Evolutionary conservation across 2,797 vertebrate genomes (phyloP), one percentile per base, ranked within the genome.

Genomic region (Tragopan temminckii): DNA sequence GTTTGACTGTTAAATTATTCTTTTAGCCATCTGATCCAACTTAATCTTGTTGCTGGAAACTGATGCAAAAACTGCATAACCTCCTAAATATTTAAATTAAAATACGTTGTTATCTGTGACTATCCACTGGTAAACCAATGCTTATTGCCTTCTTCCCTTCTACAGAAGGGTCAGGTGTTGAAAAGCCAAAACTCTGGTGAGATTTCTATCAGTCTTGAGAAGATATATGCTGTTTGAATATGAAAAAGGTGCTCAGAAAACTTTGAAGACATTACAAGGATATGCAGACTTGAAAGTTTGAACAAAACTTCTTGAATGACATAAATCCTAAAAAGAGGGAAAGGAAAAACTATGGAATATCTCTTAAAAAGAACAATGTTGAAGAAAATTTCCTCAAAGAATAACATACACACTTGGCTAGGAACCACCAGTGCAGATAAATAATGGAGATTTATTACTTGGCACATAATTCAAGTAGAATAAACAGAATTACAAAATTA

Each of bases 361-460:
- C 40, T 88, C 82, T 76, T 78, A 71, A 55, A 31, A 68, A 42
- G 33, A 85, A 67, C 7, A 88, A 18, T 1, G 2, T 23, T 53
- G n/a, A 95, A 88, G 57, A 63, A n/a, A 84, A 52, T 52, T 89
- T 70, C 61, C 57, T 90, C 40, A 13, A 92, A 88, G 40, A 88
- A 74, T 85, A 93, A 77, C 70, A 74, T 91, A 70, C 57, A 79
- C 72, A 85, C 92, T 7, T 88, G 82, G 36, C 77, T 88, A 71
- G 63, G 67, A 95, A 92, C 89, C 96, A 97, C 81, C 48, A 81
- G 87, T 79, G 93, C 92, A 95, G 87, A 95, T 93, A 97, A 97
- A 95, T 93, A 95, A 95, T 95, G 93, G 89, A 95, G 93, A 96
- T 97, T 97, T 95, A 95, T 96, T 95, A 79, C 90, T 89, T 91